Evolutionary conservation across 2,113 vertebrate species (phyloP).

Genomic region (Seriola dumerili): DNA sequence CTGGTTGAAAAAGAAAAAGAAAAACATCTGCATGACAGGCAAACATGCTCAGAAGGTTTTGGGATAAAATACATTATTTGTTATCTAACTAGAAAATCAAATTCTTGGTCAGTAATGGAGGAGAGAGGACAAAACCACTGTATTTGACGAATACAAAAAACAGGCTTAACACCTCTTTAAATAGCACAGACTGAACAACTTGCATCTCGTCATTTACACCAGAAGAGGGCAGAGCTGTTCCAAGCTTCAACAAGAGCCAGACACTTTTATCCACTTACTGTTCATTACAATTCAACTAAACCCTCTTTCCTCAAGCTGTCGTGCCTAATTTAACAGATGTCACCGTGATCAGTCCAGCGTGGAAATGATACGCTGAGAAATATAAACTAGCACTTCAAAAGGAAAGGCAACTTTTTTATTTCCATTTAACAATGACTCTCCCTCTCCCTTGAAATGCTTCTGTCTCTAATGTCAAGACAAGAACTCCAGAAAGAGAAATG

Average conservation of each 20-base stretch:
- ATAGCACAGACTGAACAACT: not conserved
- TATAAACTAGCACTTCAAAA: not conserved
- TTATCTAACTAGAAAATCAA: too few species aligned
- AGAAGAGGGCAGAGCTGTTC: slow-evolving; percentile 69
- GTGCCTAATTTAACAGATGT: slow-evolving; percentile 57
- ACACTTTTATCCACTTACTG: not conserved
- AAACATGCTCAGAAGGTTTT: too few species aligned
- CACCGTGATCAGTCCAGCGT: slow-evolving; percentile 16
- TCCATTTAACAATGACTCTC: not conserved
- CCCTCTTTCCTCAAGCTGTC: slow-evolving; percentile 21
- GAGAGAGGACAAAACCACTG: not conserved
- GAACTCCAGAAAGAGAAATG: not conserved
- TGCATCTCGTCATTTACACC: slow-evolving; percentile 25
- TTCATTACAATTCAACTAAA: not conserved
- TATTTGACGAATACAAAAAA: not conserved
- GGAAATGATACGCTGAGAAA: slow-evolving; percentile 35
- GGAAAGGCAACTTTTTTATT: not conserved
- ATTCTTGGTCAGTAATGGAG: not conserved
- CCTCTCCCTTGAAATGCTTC: not conserved
- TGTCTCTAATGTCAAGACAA: not conserved
- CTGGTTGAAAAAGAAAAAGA: not conserved
- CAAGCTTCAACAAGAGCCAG: not conserved
- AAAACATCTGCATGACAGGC: not conserved
- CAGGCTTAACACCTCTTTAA: not conserved
- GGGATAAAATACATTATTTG: too few species aligned